These are phyloP conservation scores for Polyommatus icarus DNA, from an alignment of 2,888 invertebrate species.

Conservation along the genomic window DNA sequence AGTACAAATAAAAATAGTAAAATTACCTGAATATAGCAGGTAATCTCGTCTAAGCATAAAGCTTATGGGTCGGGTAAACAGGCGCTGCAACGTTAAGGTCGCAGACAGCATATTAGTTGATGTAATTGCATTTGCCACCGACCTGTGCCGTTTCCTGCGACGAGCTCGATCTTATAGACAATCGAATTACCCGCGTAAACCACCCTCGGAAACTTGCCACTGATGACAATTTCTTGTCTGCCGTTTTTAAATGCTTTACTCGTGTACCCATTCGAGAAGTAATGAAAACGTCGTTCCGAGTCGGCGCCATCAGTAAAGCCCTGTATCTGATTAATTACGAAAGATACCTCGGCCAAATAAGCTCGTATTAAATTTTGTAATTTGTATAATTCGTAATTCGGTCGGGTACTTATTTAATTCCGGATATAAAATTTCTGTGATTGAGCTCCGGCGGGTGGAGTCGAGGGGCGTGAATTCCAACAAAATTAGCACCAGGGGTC, in stretches of 20 bases:
- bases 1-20: not conserved
- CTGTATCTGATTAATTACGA: slow-evolving; percentile 66
- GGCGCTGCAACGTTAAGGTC: slow-evolving; percentile 53
- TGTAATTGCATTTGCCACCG: slow-evolving; percentile 78
- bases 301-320: slow-evolving; percentile 45
- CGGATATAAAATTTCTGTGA: slow-evolving; percentile 82
- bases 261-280: not conserved
- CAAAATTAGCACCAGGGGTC: slow-evolving; percentile 82
- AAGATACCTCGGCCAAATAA: slow-evolving; percentile 67
- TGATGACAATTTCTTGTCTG: slow-evolving; percentile 72
- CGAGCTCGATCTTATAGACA: slow-evolving; percentile 71
- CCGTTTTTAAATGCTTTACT: slow-evolving; percentile 49
- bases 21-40: not conserved
- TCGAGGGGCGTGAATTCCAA: slow-evolving; percentile 81
- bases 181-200: slow-evolving; percentile 76
- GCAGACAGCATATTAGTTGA: slow-evolving; percentile 76
- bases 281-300: slow-evolving; percentile 36
- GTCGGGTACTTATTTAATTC: slow-evolving; percentile 80
- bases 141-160: slow-evolving; percentile 72
- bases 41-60: slow-evolving; percentile 62
- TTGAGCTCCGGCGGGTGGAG: slow-evolving; percentile 78
- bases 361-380: slow-evolving; percentile 76
- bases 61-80: slow-evolving; percentile 58
- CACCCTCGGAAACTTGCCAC: slow-evolving; percentile 69
- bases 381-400: slow-evolving; percentile 73